These are phyloP conservation scores for Metopolophium dirhodum DNA, from an alignment of 1,140 invertebrate species.

Conservation along the genomic window DNA sequence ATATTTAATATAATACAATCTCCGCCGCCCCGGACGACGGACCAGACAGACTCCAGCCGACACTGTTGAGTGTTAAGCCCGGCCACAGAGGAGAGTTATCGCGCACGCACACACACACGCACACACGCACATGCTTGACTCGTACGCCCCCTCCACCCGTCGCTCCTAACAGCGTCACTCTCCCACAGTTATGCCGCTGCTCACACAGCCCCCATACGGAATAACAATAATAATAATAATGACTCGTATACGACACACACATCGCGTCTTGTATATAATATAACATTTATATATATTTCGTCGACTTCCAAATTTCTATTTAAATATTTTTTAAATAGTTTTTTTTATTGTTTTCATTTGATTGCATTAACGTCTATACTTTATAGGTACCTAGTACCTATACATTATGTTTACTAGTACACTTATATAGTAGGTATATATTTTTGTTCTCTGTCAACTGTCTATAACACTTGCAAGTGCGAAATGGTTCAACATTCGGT, in stretches of 20 bases:
- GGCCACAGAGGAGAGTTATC: constrained; percentile 22
- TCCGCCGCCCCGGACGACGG: not conserved
- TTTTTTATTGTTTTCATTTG: not conserved
- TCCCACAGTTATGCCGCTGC: not conserved
- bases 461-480: not conserved
- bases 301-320: not conserved
- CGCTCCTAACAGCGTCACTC: not conserved
- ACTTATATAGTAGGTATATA: too few relatives aligned
- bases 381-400: too few relatives aligned
- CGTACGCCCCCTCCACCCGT: not conserved
- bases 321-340: not conserved
- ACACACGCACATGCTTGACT: not conserved
- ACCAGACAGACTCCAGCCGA: not conserved
- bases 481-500: not conserved
- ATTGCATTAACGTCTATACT: not conserved
- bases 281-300: not conserved
- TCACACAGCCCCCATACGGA: not conserved
- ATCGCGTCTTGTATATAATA: not conserved
- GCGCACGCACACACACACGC: not conserved
- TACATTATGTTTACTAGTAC: too few relatives aligned
- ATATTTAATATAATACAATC: not conserved
- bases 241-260: not conserved
- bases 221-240: constrained; percentile 32
- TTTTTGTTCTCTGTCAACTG: not conserved
- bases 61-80: not conserved